These are phyloP conservation scores for Prionailurus bengalensis DNA, from an alignment of 2,113 vertebrate species.

Conservation along the genomic window DNA sequence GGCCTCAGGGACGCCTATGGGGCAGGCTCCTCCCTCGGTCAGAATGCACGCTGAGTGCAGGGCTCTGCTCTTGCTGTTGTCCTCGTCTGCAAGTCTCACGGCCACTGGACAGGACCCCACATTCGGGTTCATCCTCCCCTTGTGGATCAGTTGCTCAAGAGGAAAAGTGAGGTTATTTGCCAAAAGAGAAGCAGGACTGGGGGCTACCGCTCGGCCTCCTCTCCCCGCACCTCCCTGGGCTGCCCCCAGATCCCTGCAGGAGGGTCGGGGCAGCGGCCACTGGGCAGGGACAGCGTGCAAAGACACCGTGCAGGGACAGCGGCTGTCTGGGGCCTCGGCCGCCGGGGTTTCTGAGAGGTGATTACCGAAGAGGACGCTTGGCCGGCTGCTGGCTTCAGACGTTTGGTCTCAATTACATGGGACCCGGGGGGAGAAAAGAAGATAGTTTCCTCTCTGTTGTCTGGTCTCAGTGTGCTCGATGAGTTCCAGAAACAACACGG, in stretches of 20 bases:
- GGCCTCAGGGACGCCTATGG: neutral
- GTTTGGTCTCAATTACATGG: neutral
- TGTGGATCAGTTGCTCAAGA: too few species aligned
- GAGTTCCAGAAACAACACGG: neutral
- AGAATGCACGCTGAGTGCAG: fast-evolving
- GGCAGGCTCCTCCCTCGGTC: neutral
- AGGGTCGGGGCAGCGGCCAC: too few species aligned
- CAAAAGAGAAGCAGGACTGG: neutral
- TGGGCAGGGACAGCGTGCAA: neutral
- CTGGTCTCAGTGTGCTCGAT: neutral
- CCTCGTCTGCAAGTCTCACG: fast-evolving
- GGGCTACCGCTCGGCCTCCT: neutral
- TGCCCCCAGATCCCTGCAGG: neutral
- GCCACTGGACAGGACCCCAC: neutral
- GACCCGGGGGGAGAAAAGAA: neutral
- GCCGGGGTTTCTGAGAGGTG: neutral
- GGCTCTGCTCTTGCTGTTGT: neutral
- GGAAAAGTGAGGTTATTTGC: neutral
- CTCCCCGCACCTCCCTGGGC: neutral
- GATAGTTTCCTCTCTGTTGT: neutral
- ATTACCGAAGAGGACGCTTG: neutral
- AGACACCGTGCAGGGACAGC: neutral
- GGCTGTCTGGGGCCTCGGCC: neutral
- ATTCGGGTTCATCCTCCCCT: neutral
- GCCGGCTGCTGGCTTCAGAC: neutral